Evolutionary conservation across 2,888 invertebrate species (phyloP).

Genomic region (Dendrolimus houi): DNA sequence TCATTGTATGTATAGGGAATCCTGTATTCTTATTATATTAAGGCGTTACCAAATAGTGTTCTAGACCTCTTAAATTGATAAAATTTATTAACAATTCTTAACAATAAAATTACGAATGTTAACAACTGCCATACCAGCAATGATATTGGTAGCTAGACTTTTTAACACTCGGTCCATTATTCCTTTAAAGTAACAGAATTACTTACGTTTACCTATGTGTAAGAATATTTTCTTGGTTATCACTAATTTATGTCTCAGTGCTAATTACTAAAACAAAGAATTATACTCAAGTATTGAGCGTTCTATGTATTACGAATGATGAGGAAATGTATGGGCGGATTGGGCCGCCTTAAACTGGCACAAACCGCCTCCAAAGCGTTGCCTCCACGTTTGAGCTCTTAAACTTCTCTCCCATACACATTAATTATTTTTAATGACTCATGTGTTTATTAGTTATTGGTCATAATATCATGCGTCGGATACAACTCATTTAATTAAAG

Average conservation of each 20-base stretch:
- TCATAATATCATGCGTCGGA: neutral
- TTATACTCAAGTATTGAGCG: neutral
- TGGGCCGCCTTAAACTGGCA: neutral
- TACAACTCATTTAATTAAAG: neutral
- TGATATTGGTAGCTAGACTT: too few relatives aligned
- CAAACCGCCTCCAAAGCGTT: neutral
- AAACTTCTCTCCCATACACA: neutral
- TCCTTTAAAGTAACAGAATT: too few relatives aligned
- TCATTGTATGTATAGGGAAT: neutral
- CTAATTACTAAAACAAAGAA: conserved; percentile 8
- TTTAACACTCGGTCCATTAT: too few relatives aligned
- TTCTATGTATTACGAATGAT: neutral
- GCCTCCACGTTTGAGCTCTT: neutral
- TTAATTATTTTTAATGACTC: neutral
- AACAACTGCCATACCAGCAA: too few relatives aligned
- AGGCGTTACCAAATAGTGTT: too few relatives aligned
- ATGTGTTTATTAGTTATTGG: neutral
- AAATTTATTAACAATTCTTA: too few relatives aligned
- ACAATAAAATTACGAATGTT: too few relatives aligned
- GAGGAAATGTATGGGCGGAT: neutral
- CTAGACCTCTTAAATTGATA: too few relatives aligned
- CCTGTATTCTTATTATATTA: too few relatives aligned
- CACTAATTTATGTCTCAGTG: conserved; percentile 1
- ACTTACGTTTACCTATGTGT: too few relatives aligned
- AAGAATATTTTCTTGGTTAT: neutral